Base-by-base conservation (phyloP, 2,113 vertebrate species). In the Caranx melampygus region DNA sequence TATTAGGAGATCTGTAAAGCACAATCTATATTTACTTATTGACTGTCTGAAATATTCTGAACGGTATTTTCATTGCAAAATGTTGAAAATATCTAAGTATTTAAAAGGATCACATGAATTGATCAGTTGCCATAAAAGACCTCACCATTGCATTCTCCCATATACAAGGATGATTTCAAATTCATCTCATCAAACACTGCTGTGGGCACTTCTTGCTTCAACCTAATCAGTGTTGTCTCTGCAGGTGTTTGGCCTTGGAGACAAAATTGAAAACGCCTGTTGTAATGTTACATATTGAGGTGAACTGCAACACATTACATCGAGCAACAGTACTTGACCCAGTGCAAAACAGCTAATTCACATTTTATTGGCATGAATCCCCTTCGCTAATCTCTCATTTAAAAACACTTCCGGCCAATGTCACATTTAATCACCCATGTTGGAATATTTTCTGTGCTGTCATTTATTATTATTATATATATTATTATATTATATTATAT, bases 391-490 rank as follows among this genome's bases (percentile, higher is more conserved):
- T 66, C 51, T 64, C 37, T 79, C 16, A 55, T 69, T 77, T 71
- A 64, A 84, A 84, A 72, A 58, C 49, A 68, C 68, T 69, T 75
- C 78, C 10, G 69, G 44, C 12, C 15, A 40, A 44, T 72, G 86
- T 82, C 49, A 60, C 71, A 75, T 72, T 64, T 61, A 68, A 79
- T 85, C 34, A 79, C 26, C 21, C 45, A 49, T 75, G 59, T 67
- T 86, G 18, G 2, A 59, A 67, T 71, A 79, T 82, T 81, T 72
- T 44, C 70, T 78, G 42, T 84, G 52, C 83, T 62, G n/a, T 12
- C 49, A 42, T 86, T 66, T 73, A 72, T 84, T 60, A 59, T 18
- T n/a, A n/a, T n/a, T n/a, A n/a, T n/a, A n/a, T n/a, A n/a, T n/a
- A n/a, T n/a, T n/a, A n/a, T n/a, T n/a, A n/a, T n/a, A n/a, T n/a